These are phyloP conservation scores for Myiothlypis coronata DNA, from an alignment of 2,797 vertebrate species.

Conservation along the genomic window DNA sequence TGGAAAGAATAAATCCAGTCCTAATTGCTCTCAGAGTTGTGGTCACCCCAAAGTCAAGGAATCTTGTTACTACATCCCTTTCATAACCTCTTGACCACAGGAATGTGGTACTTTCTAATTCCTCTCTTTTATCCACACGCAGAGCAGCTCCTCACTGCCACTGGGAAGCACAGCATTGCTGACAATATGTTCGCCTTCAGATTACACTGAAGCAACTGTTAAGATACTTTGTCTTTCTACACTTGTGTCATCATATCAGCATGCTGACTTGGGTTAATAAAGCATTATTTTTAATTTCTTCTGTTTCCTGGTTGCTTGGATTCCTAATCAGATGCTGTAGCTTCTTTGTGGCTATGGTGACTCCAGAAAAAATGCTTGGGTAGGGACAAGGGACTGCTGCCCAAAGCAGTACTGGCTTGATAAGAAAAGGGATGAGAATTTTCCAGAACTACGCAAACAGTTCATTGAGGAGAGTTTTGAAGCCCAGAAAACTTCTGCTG, in stretches of 20 bases:
- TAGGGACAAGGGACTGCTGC: neutral
- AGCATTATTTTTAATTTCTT: neutral
- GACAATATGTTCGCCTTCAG: neutral
- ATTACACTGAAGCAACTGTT: neutral
- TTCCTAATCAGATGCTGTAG: neutral
- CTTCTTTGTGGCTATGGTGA: neutral
- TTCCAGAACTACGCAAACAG: neutral
- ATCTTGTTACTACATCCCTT: neutral
- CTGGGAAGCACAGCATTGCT: accelerated
- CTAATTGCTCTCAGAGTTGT: neutral
- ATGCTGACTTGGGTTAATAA: neutral
- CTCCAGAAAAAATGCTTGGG: accelerated
- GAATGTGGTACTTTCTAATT: accelerated
- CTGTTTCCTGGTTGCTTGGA: neutral
- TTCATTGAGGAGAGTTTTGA: neutral
- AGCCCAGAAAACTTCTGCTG: neutral
- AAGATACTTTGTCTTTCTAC: neutral
- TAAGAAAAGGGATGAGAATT: neutral
- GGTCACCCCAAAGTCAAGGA: neutral
- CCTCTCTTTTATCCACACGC: accelerated
- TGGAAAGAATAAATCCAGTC: neutral
- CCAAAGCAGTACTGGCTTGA: neutral
- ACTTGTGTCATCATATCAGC: neutral
- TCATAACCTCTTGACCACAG: neutral
- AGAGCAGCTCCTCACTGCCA: neutral